Evolutionary conservation across 2,797 vertebrate genomes (phyloP), one percentile per base, ranked within the genome.

Genomic region (Artibeus jamaicensis): DNA sequence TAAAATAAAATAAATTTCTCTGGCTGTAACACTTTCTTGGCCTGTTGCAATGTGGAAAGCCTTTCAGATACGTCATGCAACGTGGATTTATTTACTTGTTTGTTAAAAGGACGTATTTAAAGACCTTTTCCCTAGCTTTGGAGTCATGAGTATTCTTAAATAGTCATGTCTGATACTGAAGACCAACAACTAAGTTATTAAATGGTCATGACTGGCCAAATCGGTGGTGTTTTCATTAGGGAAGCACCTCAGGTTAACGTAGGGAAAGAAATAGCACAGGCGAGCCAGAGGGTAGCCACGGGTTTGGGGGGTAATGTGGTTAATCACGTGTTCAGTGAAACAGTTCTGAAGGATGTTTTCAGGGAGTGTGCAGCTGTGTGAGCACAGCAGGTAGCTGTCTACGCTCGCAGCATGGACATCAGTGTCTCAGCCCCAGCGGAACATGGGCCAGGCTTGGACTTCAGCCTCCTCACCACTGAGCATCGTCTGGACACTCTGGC

Each of bases 1-100:
- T 96, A 94, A 97, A 97, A 97, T 98, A 97, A 97, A 97, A 97
- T 98, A 97, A 97, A 97, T 95, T 93, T 95, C 90, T 95, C 86
- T 96, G 96, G 90, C 94, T 86, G 88, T 95, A 68, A 90, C 3
- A 3, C 42, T 77, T 86, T 86, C 29, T 48, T 73, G 79, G 68
- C 5, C 77, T 86, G 32, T 48, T 50, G 9, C 9, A 3, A 32
- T 1, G 16, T 1, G 24, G 34, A 32, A 3, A 32, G 12, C 8
- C 21, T 73, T 71, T 73, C 44, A 32, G 21, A 14, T 55, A 9
- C 26, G 15, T 68, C 19, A 8, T 15, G 7, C 3, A 2, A 37
- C 1, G 19, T 6, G 22, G 42, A 21, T 22, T 78, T n/a, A 10
- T 32, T 53, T 12, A 7, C n/a, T 10, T 19, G n/a, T 57, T 57